Evolutionary conservation across 2,888 invertebrate species (phyloP).

Genomic region (Lasioglossum lativentre): DNA sequence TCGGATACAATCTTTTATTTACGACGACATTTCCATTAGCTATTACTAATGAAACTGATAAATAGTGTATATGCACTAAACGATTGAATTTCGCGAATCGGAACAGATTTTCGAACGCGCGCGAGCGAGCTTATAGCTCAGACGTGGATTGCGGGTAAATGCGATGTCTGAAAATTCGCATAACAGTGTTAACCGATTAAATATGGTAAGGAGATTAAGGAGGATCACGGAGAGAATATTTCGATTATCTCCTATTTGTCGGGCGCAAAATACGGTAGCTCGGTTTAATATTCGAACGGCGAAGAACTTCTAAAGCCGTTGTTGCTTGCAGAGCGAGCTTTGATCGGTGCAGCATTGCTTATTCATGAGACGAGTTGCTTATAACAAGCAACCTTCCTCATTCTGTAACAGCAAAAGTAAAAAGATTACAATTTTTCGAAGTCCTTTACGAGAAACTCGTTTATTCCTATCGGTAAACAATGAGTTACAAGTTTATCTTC

Average conservation of each 20-base stretch:
- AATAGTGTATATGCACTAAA: background rate
- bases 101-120: background rate
- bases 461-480: background rate
- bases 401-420: background rate
- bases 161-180: background rate
- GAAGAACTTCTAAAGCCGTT: background rate
- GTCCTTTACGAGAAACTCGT: background rate
- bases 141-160: background rate
- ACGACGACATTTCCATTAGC: background rate
- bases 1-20: background rate
- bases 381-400: background rate
- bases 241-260: constrained; percentile 1
- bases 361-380: background rate
- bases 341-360: background rate
- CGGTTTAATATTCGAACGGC: constrained; percentile 7
- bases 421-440: background rate
- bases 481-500: background rate
- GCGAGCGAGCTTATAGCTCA: background rate
- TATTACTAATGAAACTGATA: background rate
- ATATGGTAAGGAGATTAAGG: constrained; percentile 6
- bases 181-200: constrained; percentile 6
- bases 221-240: background rate
- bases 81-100: background rate
- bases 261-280: background rate
- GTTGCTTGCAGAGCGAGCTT: background rate